These are phyloP conservation scores for Onychomys torridus DNA, from an alignment of 2,797 vertebrate genomes.

Conservation along the genomic window DNA sequence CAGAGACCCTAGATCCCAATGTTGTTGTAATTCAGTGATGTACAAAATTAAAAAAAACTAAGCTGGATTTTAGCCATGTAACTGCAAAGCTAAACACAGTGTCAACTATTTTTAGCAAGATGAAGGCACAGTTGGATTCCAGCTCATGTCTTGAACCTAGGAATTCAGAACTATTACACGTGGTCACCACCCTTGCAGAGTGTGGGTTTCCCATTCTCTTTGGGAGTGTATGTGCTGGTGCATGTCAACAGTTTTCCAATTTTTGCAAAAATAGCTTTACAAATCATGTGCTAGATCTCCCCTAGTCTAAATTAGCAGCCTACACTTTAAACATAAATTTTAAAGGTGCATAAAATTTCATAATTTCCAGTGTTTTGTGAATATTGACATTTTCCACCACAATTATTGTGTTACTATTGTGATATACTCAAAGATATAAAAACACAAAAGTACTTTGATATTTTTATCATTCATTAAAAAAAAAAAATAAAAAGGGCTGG, in stretches of 20 bases:
- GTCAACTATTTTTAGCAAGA: not conserved
- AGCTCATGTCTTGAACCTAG: not conserved
- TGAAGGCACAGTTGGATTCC: not conserved
- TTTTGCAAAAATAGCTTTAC: not conserved
- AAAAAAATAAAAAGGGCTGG: not conserved
- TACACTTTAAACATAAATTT: not conserved
- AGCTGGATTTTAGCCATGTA: not conserved
- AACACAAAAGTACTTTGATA: not conserved
- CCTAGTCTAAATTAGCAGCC: not conserved
- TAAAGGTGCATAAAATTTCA: not conserved
- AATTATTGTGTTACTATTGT: not conserved
- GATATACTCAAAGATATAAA: not conserved
- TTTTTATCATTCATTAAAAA: not conserved
- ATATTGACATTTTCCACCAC: not conserved
- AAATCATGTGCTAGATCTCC: not conserved
- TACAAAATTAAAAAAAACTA: not conserved
- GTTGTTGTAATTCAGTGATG: not conserved
- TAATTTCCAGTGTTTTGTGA: not conserved
- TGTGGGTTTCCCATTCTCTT: not conserved
- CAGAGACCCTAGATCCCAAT: not conserved
- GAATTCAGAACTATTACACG: not conserved
- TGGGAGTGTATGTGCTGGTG: not conserved
- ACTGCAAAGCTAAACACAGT: not conserved
- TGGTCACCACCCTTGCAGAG: not conserved
- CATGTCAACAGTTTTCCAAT: not conserved